A percentile compares a stretch with the other conserved stretches of the same genome.
phyloP scores from a whole-genome alignment of 2,113 vertebrate species.

The Hiodon alosoides region DNA sequence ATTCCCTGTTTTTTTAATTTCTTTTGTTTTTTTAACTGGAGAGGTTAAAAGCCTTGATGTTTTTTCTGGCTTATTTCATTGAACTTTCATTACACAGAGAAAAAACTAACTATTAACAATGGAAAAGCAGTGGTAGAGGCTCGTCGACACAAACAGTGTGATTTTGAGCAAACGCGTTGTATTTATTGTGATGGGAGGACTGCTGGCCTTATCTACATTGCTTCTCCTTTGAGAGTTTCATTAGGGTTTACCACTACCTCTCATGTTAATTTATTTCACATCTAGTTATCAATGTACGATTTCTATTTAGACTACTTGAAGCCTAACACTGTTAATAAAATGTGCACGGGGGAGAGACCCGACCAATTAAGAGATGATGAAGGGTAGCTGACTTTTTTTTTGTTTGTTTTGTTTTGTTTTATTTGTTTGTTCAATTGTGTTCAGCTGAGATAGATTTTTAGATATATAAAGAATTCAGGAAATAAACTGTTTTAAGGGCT shows the following conservation, averaged over 20 bases:
- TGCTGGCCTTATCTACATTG: constrained; percentile 54
- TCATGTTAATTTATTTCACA: constrained; percentile 71
- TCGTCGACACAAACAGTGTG: constrained; percentile 12
- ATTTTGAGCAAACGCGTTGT: constrained; percentile 32
- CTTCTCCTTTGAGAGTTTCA: constrained; percentile 40
- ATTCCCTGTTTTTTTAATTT: background rate
- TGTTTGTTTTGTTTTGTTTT: constrained; percentile 38
- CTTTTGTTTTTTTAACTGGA: constrained; percentile 2
- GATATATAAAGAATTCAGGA: constrained; percentile 73
- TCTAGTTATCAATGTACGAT: constrained; percentile 61
- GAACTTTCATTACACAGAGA: background rate
- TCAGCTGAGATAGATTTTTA: constrained; percentile 64
- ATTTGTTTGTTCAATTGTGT: constrained; percentile 53
- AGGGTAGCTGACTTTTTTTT: constrained; percentile 55
- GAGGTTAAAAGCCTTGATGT: constrained; percentile 14
- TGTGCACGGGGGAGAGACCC: constrained; percentile 57
- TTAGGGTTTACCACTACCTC: constrained; percentile 71
- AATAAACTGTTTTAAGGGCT: constrained; percentile 74
- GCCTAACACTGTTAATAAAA: constrained; percentile 74
- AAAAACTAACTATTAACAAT: background rate
- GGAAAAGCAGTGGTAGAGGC: constrained; percentile 12
- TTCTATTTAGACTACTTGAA: constrained; percentile 75
- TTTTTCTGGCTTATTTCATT: background rate
- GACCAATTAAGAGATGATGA: constrained; percentile 52
- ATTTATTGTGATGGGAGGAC: constrained; percentile 33